These are phyloP conservation scores for Gnathonemus echidnorhynchus DNA, from an alignment of 2,113 vertebrate genomes.

Conservation along the genomic window DNA sequence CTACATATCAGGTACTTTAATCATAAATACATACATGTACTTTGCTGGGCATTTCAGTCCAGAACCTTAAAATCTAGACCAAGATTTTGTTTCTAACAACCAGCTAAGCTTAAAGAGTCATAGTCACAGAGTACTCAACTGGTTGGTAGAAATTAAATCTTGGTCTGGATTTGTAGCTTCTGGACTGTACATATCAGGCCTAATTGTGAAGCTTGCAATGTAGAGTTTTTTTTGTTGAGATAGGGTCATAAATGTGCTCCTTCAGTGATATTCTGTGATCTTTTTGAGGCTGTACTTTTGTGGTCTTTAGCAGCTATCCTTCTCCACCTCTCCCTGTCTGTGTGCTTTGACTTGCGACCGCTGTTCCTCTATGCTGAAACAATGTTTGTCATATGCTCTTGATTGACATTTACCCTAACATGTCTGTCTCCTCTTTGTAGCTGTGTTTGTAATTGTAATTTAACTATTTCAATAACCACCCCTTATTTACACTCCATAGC, in stretches of 20 bases:
- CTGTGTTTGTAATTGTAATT: background rate
- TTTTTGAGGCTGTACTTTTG: background rate
- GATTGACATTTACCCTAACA: background rate
- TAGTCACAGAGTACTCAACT: no score
- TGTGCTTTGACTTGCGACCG: background rate
- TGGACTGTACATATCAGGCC: background rate
- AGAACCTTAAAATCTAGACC: background rate
- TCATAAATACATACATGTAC: background rate
- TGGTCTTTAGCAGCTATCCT: background rate
- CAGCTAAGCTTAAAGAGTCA: no score
- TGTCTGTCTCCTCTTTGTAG: background rate
- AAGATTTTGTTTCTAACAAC: no score
- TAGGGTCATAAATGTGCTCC: background rate
- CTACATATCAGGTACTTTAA: background rate
- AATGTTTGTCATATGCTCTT: background rate
- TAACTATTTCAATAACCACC: background rate
- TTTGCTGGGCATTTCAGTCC: background rate
- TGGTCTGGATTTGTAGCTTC: no score
- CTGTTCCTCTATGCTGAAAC: background rate
- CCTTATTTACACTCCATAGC: background rate
- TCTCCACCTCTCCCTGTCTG: background rate
- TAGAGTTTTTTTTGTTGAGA: background rate
- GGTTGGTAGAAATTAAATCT: no score
- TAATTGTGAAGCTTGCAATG: background rate
- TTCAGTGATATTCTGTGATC: background rate